Percentiles rank a stretch among this genome's conserved stretches.
These are phyloP conservation scores for Diorhabda elongata DNA, from an alignment of 1,140 invertebrate genomes.

Conservation along the genomic window DNA sequence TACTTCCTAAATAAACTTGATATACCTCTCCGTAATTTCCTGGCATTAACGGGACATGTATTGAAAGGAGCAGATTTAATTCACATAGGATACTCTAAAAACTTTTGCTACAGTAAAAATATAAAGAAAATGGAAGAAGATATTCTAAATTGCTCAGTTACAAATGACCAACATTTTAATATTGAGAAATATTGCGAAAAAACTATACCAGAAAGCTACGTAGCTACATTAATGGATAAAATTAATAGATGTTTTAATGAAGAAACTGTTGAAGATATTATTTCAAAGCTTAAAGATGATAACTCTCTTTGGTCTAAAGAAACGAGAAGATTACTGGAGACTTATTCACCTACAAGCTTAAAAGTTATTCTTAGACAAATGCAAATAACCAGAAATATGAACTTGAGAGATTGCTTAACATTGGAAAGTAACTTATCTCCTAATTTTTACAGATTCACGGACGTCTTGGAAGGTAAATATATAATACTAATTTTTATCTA, in stretches of 20 bases:
- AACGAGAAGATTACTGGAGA: conserved; percentile 58
- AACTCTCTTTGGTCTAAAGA: conserved; percentile 71
- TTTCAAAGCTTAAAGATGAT: conserved; percentile 66
- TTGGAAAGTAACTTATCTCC: conserved; percentile 55
- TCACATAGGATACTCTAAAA: conserved; percentile 87
- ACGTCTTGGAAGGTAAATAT: conserved; percentile 4
- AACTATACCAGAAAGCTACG: conserved; percentile 44
- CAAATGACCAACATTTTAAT: conserved; percentile 40
- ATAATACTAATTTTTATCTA: background rate
- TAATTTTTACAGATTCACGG: background rate
- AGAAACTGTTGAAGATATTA: conserved; percentile 73
- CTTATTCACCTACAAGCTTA: conserved; percentile 87
- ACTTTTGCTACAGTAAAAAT: conserved; percentile 69
- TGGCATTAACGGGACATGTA: conserved; percentile 57
- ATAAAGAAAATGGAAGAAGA: conserved; percentile 62
- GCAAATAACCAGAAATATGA: conserved; percentile 64
- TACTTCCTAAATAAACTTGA: conserved; percentile 82
- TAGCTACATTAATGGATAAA: conserved; percentile 65
- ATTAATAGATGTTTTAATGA: conserved; percentile 77
- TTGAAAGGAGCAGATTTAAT: conserved; percentile 79
- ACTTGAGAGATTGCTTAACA: conserved; percentile 74
- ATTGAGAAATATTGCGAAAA: conserved; percentile 55
- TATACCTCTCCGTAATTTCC: conserved; percentile 79
- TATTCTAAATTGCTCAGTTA: conserved; percentile 55
- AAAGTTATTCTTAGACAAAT: conserved; percentile 80